Conservation (phyloP, 2,797 vertebrate genomes). For the Octomys mimax region DNA sequence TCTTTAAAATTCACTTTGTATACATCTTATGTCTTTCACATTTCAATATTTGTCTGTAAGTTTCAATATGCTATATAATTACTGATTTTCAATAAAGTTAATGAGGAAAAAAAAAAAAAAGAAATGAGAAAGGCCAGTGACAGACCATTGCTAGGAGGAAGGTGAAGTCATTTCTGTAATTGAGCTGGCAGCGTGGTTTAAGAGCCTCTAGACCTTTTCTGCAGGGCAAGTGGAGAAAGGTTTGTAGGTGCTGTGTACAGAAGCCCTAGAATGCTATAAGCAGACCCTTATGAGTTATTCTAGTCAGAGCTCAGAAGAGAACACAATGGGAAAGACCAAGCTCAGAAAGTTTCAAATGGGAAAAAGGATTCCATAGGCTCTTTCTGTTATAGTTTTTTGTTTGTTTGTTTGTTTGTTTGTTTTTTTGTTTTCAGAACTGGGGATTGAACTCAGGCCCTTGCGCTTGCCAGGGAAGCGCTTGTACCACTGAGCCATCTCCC, state of each 20-base stretch:
- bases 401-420: too few relatives aligned
- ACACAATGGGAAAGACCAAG: not conserved
- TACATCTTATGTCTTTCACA: too few relatives aligned
- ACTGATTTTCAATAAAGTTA: too few relatives aligned
- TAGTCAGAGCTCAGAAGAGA: not conserved
- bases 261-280: not conserved
- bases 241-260: not conserved
- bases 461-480: too few relatives aligned
- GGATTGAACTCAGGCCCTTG: too few relatives aligned
- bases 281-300: not conserved
- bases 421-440: too few relatives aligned
- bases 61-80: too few relatives aligned
- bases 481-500: too few relatives aligned
- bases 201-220: not conserved
- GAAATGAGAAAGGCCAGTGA: not conserved
- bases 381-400: not conserved
- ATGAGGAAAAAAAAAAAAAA: too few relatives aligned
- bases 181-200: not conserved
- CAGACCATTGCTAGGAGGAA: not conserved
- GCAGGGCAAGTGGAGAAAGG: not conserved
- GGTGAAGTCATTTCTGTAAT: not conserved
- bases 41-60: too few relatives aligned
- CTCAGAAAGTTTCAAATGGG: not conserved
- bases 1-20: too few relatives aligned
- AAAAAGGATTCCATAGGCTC: not conserved